These are phyloP conservation scores for Seriola quinqueradiata DNA, from an alignment of 2,113 vertebrate genomes.

Conservation along the genomic window DNA sequence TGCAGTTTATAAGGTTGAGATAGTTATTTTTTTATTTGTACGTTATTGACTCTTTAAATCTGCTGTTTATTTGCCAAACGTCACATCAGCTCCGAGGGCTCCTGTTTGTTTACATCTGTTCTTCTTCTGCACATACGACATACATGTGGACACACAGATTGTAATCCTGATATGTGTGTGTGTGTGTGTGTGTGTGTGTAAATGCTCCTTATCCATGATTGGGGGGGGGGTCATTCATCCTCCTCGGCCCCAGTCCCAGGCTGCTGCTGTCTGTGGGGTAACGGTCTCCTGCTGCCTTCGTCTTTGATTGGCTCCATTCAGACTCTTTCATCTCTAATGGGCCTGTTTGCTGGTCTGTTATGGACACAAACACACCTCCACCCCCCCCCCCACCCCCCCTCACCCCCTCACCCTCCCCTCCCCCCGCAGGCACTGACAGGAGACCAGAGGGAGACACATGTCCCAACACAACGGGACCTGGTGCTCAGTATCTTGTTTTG, in stretches of 20 bases:
- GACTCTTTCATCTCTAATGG: constrained; percentile 86
- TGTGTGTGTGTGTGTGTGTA: constrained; percentile 32
- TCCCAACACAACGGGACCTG: constrained; percentile 27
- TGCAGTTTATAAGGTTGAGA: too few relatives aligned
- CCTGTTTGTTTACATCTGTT: neutral
- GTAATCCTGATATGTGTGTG: constrained; percentile 9
- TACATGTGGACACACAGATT: neutral
- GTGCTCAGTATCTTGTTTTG: neutral
- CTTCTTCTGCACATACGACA: neutral
- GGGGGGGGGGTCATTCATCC: neutral
- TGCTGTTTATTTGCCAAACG: too few relatives aligned
- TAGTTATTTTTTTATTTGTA: too few relatives aligned
- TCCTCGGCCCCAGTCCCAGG: constrained; percentile 46
- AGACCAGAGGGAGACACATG: constrained; percentile 39
- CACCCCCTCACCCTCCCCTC: neutral
- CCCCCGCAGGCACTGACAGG: neutral
- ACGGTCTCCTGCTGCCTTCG: constrained; percentile 68
- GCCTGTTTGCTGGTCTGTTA: constrained; percentile 86
- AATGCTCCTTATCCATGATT: constrained; percentile 11
- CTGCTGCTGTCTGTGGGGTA: constrained; percentile 73
- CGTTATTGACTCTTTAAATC: neutral
- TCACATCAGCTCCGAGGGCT: too few relatives aligned
- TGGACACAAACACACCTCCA: constrained; percentile 75
- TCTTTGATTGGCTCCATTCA: constrained; percentile 83
- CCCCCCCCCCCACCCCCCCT: constrained; percentile 1